Base-by-base conservation (phyloP, 2,888 invertebrate species). In the Pilophorus perplexus region DNA sequence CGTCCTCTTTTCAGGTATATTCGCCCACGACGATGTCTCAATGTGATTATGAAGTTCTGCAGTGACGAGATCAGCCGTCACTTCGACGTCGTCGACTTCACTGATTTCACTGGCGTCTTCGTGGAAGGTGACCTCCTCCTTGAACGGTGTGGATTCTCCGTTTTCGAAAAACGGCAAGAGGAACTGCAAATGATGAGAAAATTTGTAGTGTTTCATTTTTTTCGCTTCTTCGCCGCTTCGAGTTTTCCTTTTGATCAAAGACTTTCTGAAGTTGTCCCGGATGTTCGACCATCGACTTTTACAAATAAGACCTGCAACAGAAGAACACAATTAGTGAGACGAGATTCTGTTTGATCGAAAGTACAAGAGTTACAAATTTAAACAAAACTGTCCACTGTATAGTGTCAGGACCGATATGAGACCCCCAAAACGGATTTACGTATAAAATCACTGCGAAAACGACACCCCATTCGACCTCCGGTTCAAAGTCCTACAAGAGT, bases 231-330 rank as follows among this genome's bases (percentile, higher is more conserved):
- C n/a, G 1, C 54, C 54, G n/a, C 33, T 27, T 33, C n/a, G 6
- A 8, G 54, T 54, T 27, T 4, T 54, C 1, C 4, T 16, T 14
- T 54, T 54, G 5, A 16, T 37, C 54, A 54, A 33, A 14, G 33
- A 54, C 33, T 54, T 37, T 54, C 54, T 37, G 37, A 33, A 54
- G 54, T 54, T 54, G 20, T 54, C 54, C 33, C 37, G 28, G 2
- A 54, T 54, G 33, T 33, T 54, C 12, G 14, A 28, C 54, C 54
- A 54, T 16, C 54, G 28, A 8, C 14, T 8, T 54, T 54, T 37
- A n/a, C n/a, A n/a, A n/a, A n/a, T n/a, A n/a, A n/a, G n/a, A n/a
- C n/a, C 54, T 54, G 54, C 28, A 54, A 54, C 54, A 54, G 3
- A 6, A 33, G 18, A 54, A 8, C n/a, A 50, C 22, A 48, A 50